These are phyloP conservation scores for Triplophysa bombifrons DNA, from an alignment of 2,797 vertebrate species.

Conservation along the genomic window DNA sequence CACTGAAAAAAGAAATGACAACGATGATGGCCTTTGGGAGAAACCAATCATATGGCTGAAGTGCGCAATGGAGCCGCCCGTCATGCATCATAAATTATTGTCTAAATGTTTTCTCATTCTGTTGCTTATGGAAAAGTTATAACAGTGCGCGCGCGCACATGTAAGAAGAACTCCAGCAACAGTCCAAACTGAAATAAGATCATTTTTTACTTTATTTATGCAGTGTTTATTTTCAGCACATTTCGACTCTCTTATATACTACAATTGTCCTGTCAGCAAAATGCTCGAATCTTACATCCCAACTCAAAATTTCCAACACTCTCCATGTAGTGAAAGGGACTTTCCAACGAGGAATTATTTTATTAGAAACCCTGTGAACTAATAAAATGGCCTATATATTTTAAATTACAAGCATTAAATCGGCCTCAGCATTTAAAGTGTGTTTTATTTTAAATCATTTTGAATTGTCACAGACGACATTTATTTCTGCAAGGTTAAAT, in stretches of 20 bases:
- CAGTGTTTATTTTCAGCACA: neutral
- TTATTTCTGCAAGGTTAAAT: neutral
- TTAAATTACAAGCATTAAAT: neutral
- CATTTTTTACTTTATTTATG: conserved; percentile 7
- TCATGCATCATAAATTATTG: neutral
- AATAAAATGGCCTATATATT: neutral
- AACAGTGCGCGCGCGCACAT: neutral
- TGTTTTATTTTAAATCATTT: neutral
- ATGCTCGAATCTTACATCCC: neutral
- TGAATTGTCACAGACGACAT: neutral
- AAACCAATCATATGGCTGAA: neutral
- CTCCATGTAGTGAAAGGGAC: neutral
- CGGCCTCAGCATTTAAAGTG: neutral
- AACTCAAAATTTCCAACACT: neutral
- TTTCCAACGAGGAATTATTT: neutral
- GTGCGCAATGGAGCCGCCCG: neutral
- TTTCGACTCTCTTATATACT: neutral
- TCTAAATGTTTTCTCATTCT: neutral
- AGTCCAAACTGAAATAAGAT: neutral
- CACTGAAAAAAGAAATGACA: neutral
- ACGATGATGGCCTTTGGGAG: neutral
- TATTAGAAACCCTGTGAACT: neutral
- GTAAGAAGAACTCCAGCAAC: neutral
- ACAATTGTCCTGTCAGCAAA: neutral
- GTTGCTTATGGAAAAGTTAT: neutral